Base-by-base conservation (phyloP, 2,113 vertebrate species). In the Aleadryas rufinucha region DNA sequence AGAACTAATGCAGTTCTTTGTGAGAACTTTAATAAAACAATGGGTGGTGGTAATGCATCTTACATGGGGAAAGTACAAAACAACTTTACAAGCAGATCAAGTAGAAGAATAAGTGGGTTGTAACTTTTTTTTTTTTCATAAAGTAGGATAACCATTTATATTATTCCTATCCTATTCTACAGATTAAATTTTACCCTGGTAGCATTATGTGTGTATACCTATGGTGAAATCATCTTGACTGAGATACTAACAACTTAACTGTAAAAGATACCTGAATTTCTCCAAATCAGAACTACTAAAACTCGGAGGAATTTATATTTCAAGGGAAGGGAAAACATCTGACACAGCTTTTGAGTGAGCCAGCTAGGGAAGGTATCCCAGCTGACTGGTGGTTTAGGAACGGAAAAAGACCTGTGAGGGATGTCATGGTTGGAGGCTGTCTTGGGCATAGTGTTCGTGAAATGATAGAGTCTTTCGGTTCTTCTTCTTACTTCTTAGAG, bases 371-470 rank as follows among this genome's bases (percentile, higher is more conserved):
- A 77, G 23, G 8, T 4, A 4, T 10, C 2, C 5, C 6, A 1
- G 7, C n/a, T 37, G 31, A 42, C 3, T 17, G 39, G 9, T 63
- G 54, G 17, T 68, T 69, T 54, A 16, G 3, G 13, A 63, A 39
- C 35, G 74, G 31, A 65, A 42, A 30, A 85, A 53, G 30, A 19
- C 24, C 54, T 39, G 8, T 9, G 6, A 10, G 31, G 42, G 15
- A 64, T 49, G 4, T 39, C 39, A 28, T 39, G 4, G 6, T 14
- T 79, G 54, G 4, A 74, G 61, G 7, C 5, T 0, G 0, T 16
- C 39, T 59, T 74, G 6, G 22, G 11, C 30, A 41, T 2, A 41
- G 15, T 0, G 0, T 39, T 21, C 21, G 23, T 6, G 3, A 56
- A 61, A 59, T n/a, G 4, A 24, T 11, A 16, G 11, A 10, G 3